Percentiles rank a stretch among this genome's conserved stretches.
These are phyloP conservation scores for Bufo bufo DNA, from an alignment of 2,113 vertebrate species.

Conservation along the genomic window DNA sequence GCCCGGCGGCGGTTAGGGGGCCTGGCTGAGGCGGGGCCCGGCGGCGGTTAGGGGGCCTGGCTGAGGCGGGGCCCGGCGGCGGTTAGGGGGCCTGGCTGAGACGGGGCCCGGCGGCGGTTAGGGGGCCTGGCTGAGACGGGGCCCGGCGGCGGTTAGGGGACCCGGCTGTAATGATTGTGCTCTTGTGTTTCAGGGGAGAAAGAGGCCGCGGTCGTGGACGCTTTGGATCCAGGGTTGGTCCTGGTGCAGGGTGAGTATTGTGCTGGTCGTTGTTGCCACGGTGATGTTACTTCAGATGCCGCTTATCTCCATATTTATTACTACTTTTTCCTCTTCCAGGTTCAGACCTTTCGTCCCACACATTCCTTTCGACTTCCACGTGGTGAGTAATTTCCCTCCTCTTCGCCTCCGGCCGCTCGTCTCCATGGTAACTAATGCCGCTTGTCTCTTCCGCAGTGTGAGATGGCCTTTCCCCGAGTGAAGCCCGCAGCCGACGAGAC, in stretches of 20 bases:
- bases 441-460: conserved; percentile 75
- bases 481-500: conserved; percentile 90
- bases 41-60: too few species aligned
- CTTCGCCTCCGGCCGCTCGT: neutral
- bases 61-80: too few species aligned
- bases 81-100: too few species aligned
- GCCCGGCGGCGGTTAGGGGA: too few species aligned
- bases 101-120: too few species aligned
- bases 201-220: conserved; percentile 86
- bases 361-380: conserved; percentile 96
- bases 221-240: conserved; percentile 86
- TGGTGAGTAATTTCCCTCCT: conserved; percentile 77
- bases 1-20: too few species aligned
- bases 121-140: too few species aligned
- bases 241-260: conserved; percentile 81
- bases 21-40: too few species aligned
- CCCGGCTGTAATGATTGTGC: neutral
- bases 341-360: conserved; percentile 96
- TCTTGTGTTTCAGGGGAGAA: conserved; percentile 78
- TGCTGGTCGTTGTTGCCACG: too few species aligned
- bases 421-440: neutral
- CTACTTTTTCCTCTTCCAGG: conserved; percentile 68
- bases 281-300: neutral
- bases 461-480: conserved; percentile 96
- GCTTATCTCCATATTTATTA: neutral